Conservation (phyloP, 2,888 invertebrate species). For the Hypsopygia costalis region DNA sequence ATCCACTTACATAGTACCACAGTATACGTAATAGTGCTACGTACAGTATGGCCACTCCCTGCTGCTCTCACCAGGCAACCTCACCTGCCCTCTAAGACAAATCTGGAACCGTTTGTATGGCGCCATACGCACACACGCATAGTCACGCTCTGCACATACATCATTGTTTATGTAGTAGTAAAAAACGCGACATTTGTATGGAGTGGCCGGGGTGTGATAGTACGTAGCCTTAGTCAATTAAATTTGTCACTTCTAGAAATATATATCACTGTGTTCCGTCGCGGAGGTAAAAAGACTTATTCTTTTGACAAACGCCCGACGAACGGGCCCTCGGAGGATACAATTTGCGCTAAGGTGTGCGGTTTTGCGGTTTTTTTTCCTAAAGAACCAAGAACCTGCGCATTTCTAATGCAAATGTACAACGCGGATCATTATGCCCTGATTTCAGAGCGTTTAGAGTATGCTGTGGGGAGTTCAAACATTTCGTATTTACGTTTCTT, state of each 20-base stretch:
- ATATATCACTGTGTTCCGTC: background rate
- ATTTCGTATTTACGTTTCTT: slow-evolving; percentile 17
- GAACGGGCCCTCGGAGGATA: slow-evolving; percentile 41
- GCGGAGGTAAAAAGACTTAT: slow-evolving; percentile 49
- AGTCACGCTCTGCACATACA: too few species aligned
- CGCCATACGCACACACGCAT: too few species aligned
- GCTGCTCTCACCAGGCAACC: too few species aligned
- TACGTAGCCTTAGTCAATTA: too few species aligned
- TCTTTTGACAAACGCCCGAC: slow-evolving; percentile 58
- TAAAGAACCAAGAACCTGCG: slow-evolving; percentile 38
- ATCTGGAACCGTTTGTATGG: too few species aligned
- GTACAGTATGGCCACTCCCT: too few species aligned
- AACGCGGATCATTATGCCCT: slow-evolving; percentile 66
- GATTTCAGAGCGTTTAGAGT: slow-evolving; percentile 61
- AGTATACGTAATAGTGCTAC: too few species aligned
- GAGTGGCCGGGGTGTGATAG: too few species aligned
- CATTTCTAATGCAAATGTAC: slow-evolving; percentile 59
- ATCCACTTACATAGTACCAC: too few species aligned
- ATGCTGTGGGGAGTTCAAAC: slow-evolving; percentile 32
- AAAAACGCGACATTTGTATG: too few species aligned
- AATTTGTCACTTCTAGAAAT: slow-evolving; percentile 7
- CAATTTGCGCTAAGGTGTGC: slow-evolving; percentile 54
- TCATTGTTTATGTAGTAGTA: too few species aligned
- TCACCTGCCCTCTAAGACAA: too few species aligned
- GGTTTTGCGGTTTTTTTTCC: slow-evolving; percentile 28